phyloP scores from a whole-genome alignment of 2,888 invertebrate species.

The Frankliniella fusca region DNA sequence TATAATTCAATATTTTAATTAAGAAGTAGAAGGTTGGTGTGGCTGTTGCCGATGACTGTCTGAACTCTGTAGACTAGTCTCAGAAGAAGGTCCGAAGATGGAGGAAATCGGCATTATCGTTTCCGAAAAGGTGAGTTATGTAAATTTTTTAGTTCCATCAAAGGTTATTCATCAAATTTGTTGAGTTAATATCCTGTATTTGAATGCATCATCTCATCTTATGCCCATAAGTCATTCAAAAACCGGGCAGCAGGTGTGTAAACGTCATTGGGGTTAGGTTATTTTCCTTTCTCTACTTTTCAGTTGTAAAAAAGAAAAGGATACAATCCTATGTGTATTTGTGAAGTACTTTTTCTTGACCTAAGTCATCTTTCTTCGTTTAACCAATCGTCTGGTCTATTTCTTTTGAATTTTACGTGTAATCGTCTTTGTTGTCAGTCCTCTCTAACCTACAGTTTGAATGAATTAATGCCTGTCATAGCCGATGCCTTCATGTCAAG shows the following conservation, averaged over 20 bases:
- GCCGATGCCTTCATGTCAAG: background rate
- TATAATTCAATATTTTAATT: background rate
- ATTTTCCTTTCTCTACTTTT: background rate
- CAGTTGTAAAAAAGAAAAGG: background rate
- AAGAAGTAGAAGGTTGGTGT: background rate
- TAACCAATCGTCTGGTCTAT: background rate
- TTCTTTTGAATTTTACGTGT: background rate
- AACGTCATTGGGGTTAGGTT: constrained; percentile 15
- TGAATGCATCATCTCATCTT: background rate
- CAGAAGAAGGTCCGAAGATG: constrained; percentile 59
- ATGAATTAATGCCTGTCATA: constrained; percentile 25
- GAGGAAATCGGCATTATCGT: constrained; percentile 77
- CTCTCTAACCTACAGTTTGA: background rate
- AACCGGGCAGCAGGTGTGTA: background rate
- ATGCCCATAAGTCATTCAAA: background rate
- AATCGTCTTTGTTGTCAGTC: background rate
- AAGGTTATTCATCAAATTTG: background rate
- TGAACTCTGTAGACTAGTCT: constrained; percentile 15
- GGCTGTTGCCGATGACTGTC: background rate
- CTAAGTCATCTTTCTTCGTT: background rate
- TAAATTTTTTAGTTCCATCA: background rate
- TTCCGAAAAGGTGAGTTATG: constrained; percentile 67
- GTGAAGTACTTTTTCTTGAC: background rate
- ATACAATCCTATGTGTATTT: background rate
- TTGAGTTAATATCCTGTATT: background rate